A percentile compares a stretch with the other conserved stretches of the same genome.
Conservation (phyloP, 2,113 vertebrate genomes). For the Orthonyx spaldingii region DNA sequence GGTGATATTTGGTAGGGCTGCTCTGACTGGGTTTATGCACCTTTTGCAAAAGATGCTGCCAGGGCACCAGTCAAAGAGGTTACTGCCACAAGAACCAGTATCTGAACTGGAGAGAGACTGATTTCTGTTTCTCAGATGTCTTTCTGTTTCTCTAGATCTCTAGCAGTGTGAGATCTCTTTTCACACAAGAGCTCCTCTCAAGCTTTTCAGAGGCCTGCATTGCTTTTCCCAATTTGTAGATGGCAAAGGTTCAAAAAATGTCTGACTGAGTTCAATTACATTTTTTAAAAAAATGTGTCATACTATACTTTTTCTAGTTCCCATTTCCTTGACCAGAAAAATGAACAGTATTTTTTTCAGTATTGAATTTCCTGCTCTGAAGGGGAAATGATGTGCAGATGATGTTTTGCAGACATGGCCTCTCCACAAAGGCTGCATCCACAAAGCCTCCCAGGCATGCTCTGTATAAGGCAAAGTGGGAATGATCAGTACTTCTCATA, state of each 20-base stretch:
- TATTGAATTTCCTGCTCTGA: not conserved
- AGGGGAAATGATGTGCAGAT: not conserved
- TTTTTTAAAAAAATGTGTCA: not conserved
- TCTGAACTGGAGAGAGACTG: not conserved
- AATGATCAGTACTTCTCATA: not conserved
- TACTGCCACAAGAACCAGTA: not conserved
- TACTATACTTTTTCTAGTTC: not conserved
- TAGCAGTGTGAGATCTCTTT: not conserved
- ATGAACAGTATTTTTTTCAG: not conserved
- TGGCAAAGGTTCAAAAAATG: not conserved
- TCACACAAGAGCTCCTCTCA: accelerated
- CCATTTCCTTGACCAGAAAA: not conserved
- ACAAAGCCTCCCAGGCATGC: accelerated
- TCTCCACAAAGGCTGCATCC: not conserved
- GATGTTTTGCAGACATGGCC: not conserved
- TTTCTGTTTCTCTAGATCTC: no score
- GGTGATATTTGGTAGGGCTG: not conserved
- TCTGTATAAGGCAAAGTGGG: not conserved
- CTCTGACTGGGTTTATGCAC: accelerated
- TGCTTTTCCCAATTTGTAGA: not conserved
- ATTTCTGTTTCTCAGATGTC: not conserved
- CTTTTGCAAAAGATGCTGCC: not conserved
- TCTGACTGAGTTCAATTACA: not conserved
- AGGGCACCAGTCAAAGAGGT: not conserved
- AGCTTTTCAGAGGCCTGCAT: not conserved